Conservation (phyloP, 2,113 vertebrate species). For the Reinhardtius hippoglossoides region DNA sequence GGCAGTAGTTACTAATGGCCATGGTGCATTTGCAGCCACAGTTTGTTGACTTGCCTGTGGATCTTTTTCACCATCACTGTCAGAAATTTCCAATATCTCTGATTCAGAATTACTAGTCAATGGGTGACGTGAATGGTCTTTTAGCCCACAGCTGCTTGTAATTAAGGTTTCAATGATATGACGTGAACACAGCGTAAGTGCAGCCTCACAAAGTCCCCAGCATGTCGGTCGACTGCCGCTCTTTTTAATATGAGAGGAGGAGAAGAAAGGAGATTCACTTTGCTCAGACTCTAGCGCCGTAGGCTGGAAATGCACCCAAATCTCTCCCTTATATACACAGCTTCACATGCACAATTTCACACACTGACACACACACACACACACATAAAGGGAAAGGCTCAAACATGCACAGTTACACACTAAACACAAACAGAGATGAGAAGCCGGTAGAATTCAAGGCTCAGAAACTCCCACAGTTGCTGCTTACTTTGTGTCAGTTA, state of each 20-base stretch:
- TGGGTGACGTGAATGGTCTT: not conserved
- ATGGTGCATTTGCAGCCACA: not conserved
- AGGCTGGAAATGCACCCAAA: slow-evolving; percentile 60
- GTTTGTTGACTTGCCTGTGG: not conserved
- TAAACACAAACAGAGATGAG: slow-evolving; percentile 42
- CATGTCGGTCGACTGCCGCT: not conserved
- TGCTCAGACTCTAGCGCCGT: slow-evolving; percentile 46
- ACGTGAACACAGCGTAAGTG: not conserved
- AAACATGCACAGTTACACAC: slow-evolving; percentile 43
- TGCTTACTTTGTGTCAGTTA: slow-evolving; percentile 47
- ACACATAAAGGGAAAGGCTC: slow-evolving; percentile 26
- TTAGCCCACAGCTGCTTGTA: not conserved
- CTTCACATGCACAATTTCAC: slow-evolving; percentile 7
- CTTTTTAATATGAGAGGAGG: slow-evolving; percentile 9
- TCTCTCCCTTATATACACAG: slow-evolving; percentile 21
- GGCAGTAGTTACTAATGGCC: too few relatives aligned
- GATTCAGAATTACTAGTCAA: not conserved
- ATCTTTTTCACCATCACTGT: not conserved
- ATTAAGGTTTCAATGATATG: not conserved
- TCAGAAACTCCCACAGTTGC: slow-evolving; percentile 54
- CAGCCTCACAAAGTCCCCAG: not conserved
- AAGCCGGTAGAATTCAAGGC: slow-evolving; percentile 47
- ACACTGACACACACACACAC: slow-evolving; percentile 22
- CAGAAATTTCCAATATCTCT: not conserved
- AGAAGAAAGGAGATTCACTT: slow-evolving; percentile 48